Conservation (phyloP, 2,888 invertebrate species). For the Nomada fabriciana region DNA sequence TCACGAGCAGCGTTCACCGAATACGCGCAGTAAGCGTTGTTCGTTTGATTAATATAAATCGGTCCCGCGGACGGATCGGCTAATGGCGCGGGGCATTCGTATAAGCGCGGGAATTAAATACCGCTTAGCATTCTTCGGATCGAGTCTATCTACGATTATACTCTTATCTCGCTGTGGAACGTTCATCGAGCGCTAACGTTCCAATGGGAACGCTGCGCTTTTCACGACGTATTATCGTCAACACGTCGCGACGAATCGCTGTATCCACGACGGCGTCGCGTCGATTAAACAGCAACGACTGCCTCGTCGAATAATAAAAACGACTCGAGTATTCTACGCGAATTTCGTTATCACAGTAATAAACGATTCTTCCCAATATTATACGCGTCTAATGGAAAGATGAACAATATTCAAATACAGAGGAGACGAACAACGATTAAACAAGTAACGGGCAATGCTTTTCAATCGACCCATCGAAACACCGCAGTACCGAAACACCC, state of each 20-base stretch:
- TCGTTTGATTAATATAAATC: conserved; percentile 72
- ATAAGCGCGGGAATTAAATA: conserved; percentile 71
- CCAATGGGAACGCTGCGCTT: conserved; percentile 24
- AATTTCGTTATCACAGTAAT: neutral
- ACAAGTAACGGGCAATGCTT: too few species aligned
- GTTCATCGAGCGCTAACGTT: conserved; percentile 48
- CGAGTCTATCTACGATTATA: conserved; percentile 61
- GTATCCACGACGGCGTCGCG: too few species aligned
- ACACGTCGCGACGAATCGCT: conserved; percentile 9
- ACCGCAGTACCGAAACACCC: neutral
- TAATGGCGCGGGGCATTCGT: conserved; percentile 69
- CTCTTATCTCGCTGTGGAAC: conserved; percentile 60
- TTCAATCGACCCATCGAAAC: too few species aligned
- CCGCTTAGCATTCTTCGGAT: conserved; percentile 67
- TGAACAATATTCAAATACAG: too few species aligned
- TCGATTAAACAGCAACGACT: conserved; percentile 1
- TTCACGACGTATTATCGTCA: conserved; percentile 21
- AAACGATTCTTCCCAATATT: neutral
- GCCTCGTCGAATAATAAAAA: neutral
- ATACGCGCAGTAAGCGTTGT: conserved; percentile 26
- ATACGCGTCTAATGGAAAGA: too few species aligned
- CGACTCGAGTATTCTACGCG: neutral
- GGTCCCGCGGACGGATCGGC: conserved; percentile 50
- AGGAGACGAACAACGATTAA: too few species aligned
- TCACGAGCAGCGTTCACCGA: conserved; percentile 41